A percentile compares a stretch with the other conserved stretches of the same genome.
Conservation (phyloP, 2,797 vertebrate species). For the Buphagus erythrorhynchus region DNA sequence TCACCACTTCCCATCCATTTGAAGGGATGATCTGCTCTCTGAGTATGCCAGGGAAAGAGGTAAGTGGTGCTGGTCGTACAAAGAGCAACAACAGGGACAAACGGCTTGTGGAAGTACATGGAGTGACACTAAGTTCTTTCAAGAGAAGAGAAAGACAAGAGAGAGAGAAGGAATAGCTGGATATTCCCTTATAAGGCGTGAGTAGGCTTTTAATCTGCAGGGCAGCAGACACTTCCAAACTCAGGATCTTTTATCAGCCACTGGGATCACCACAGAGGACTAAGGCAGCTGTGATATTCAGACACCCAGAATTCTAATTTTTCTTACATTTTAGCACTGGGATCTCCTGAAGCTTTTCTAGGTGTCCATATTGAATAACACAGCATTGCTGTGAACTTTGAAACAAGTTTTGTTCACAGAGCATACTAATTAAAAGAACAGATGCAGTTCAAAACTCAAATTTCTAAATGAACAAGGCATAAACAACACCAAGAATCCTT, state of each 20-base stretch:
- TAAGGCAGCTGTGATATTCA: not conserved
- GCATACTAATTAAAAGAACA: not conserved
- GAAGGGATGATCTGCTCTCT: too few species aligned
- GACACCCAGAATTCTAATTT: not conserved
- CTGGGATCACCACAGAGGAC: not conserved
- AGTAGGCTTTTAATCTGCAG: too few species aligned
- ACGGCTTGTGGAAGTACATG: too few species aligned
- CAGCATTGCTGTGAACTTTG: not conserved
- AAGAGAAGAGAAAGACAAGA: too few species aligned
- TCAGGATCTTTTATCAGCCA: not conserved
- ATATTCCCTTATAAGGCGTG: too few species aligned
- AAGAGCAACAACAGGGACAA: too few species aligned
- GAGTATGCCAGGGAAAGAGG: too few species aligned
- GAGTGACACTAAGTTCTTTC: too few species aligned
- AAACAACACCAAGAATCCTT: not conserved
- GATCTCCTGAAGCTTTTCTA: not conserved
- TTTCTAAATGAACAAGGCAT: not conserved
- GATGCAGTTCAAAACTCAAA: not conserved
- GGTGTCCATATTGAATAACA: not conserved
- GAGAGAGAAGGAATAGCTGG: too few species aligned
- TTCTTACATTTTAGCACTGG: not conserved
- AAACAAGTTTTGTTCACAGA: not conserved
- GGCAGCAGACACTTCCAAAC: not conserved
- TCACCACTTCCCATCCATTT: too few species aligned
- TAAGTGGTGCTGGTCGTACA: too few species aligned